Evolutionary conservation across 2,797 vertebrate species (phyloP), one percentile per base, ranked within the genome.

Genomic region (Echeneis naucrates): DNA sequence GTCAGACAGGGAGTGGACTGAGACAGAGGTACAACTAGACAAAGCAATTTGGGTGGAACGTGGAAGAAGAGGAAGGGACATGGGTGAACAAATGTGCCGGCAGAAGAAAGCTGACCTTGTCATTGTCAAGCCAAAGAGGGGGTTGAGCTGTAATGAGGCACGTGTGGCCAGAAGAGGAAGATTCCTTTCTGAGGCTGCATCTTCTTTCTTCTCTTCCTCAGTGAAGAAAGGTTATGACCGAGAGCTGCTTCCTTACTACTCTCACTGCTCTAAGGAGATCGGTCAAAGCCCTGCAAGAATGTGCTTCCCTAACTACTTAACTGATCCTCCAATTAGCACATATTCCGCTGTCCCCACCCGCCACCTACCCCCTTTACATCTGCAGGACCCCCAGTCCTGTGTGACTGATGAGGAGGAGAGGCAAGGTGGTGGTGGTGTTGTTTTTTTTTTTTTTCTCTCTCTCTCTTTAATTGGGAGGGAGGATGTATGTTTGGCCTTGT

Each of bases 141-240:
- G 82, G 74, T 74, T 81, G 83, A 91, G 91, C 92, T 73, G 42
- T 96, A 97, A 98, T 98, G 96, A 98, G 97, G 95, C 95, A 92
- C 92, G 88, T 95, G 95, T 90, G 92, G 92, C 94, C 91, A 80
- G 79, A 92, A 87, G 84, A 85, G 67, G 76, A 90, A 89, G 91
- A 93, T 93, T 94, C 92, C 89, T 93, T 81, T 83, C 78, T 8
- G 3, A 84, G 75, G 87, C 81, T 45, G 62, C 82, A 33, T 60
- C 81, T 62, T 79, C 81, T 89, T 87, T 87, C 83, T 92, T 89
- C 66, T 75, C 32, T 13, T 68, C 56, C 48, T 75, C 70, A 80
- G 91, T 71, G 54, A 83, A 82, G 77, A 66, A 69, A 80, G 68
- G 75, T 66, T 68, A 75, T 53, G 77, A 57, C 17, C 14, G 77